phyloP scores from a whole-genome alignment of 2,888 invertebrate species.

The Pseudococcus longispinus region DNA sequence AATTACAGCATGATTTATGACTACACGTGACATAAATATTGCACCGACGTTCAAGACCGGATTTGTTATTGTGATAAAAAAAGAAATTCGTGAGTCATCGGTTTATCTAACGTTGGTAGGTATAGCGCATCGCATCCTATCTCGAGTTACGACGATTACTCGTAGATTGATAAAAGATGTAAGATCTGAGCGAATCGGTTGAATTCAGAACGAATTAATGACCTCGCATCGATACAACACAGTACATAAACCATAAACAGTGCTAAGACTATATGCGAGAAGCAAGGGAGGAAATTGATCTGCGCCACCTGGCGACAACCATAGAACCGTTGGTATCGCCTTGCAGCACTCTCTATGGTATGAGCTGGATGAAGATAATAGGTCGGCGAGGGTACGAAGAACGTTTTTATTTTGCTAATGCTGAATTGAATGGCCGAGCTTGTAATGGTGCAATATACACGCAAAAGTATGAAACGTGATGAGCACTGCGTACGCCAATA shows the following conservation, averaged over 20 bases:
- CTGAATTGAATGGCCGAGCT: too few species aligned
- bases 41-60: not conserved
- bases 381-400: not conserved
- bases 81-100: not conserved
- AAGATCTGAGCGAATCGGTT: not conserved
- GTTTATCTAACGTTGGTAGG: not conserved
- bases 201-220: not conserved
- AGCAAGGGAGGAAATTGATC: conserved; percentile 1
- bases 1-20: too few species aligned
- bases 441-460: not conserved
- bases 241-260: not conserved
- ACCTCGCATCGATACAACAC: not conserved
- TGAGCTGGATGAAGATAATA: not conserved
- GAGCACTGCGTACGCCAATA: conserved; percentile 10
- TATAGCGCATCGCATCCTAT: not conserved
- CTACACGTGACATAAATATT: not conserved
- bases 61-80: too few species aligned
- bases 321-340: conserved; percentile 1
- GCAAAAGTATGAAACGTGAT: not conserved
- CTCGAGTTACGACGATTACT: not conserved
- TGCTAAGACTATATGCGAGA: not conserved
- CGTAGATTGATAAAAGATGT: not conserved
- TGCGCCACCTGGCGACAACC: conserved; percentile 34
- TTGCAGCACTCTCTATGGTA: conserved; percentile 27
- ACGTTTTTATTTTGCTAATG: not conserved